phyloP scores from a whole-genome alignment of 2,113 vertebrate species.

The Bagarius yarrelli region DNA sequence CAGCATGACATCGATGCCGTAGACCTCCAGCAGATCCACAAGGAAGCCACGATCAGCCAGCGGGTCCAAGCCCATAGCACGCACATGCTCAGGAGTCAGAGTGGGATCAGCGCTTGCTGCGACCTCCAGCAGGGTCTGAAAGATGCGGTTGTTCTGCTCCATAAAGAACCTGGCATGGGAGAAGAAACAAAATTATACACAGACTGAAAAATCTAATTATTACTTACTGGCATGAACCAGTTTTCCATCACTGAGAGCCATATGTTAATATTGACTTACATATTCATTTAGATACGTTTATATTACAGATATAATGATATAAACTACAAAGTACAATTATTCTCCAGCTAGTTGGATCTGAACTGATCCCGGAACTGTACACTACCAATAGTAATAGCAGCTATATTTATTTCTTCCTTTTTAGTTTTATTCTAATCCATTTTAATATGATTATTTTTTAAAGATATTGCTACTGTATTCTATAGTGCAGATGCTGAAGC shows the following conservation, averaged over 20 bases:
- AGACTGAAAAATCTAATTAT: background rate
- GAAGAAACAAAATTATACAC: background rate
- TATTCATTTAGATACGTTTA: too few relatives aligned
- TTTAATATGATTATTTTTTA: background rate
- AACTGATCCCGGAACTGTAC: background rate
- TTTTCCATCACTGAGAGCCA: background rate
- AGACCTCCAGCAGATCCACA: constrained; percentile 92
- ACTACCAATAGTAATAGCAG: background rate
- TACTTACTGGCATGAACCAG: background rate
- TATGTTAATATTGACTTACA: too few relatives aligned
- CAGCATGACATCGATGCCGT: constrained; percentile 89
- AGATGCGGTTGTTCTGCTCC: constrained; percentile 97
- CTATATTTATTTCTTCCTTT: too few relatives aligned
- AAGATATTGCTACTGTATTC: background rate
- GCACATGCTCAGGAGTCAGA: constrained; percentile 87
- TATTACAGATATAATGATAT: too few relatives aligned
- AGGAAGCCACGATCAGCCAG: constrained; percentile 91
- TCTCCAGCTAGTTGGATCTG: background rate
- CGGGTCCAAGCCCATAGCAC: constrained; percentile 96
- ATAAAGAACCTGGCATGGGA: constrained; percentile 87
- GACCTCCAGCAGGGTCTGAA: constrained; percentile 91
- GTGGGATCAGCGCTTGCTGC: constrained; percentile 87
- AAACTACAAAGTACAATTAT: background rate
- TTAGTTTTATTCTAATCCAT: background rate
- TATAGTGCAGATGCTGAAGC: background rate